phyloP scores from a whole-genome alignment of 2,888 invertebrate genomes.

The Sesia apiformis region DNA sequence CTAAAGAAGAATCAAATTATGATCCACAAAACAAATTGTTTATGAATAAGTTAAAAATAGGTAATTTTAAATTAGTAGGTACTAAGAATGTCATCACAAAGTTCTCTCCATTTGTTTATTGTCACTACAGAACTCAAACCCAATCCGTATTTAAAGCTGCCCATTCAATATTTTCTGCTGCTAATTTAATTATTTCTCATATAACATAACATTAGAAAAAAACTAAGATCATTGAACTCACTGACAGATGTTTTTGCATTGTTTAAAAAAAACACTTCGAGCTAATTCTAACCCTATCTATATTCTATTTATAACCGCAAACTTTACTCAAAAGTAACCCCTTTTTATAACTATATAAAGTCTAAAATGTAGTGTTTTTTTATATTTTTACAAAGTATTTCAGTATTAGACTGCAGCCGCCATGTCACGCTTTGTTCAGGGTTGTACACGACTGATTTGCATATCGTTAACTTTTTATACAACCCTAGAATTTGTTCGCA shows the following conservation, averaged over 20 bases:
- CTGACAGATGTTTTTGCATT: neutral
- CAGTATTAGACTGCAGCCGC: slow-evolving; percentile 5
- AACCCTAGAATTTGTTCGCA: slow-evolving; percentile 7
- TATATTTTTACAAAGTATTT: neutral
- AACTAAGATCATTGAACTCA: too few species aligned
- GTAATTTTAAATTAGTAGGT: too few species aligned
- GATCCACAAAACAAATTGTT: too few species aligned
- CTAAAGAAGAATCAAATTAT: too few species aligned
- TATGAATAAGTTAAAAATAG: too few species aligned
- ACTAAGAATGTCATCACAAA: too few species aligned
- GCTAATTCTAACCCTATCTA: slow-evolving; percentile 1
- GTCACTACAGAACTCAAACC: too few species aligned
- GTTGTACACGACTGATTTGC: slow-evolving; percentile 14
- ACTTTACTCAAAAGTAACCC: neutral
- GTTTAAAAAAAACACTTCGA: neutral
- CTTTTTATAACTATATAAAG: neutral
- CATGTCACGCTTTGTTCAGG: slow-evolving; percentile 12
- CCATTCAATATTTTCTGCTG: too few species aligned
- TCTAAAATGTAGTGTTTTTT: neutral
- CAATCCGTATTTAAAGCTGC: too few species aligned
- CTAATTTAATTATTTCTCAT: too few species aligned
- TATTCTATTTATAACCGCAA: neutral
- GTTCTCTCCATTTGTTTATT: too few species aligned
- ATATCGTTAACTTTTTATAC: slow-evolving; percentile 17
- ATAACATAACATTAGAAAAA: too few species aligned